Evolutionary conservation across 2,113 vertebrate species (phyloP).

Genomic region (Phoenicopterus ruber): DNA sequence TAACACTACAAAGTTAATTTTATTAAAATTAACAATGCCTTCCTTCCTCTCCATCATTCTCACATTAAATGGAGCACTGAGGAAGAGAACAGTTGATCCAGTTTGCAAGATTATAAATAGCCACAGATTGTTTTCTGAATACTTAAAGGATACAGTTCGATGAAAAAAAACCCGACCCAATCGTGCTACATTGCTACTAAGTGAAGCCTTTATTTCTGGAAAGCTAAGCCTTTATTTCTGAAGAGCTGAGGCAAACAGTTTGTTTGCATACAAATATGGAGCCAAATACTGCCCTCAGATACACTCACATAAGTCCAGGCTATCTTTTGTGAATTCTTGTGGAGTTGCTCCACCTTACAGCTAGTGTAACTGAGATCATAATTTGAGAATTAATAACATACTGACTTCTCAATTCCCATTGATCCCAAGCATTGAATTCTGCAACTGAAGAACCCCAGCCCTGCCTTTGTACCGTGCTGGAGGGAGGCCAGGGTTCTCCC

Average conservation of each 20-base stretch:
- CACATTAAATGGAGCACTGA: neutral
- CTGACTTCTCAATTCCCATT: neutral
- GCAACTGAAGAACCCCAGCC: neutral
- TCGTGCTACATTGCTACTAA: neutral
- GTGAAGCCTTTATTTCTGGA: neutral
- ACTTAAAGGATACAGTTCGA: neutral
- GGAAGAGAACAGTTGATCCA: neutral
- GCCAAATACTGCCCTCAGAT: neutral
- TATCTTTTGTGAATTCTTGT: neutral
- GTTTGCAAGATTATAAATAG: neutral
- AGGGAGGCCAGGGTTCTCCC: neutral
- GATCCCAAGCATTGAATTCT: neutral
- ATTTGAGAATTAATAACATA: neutral
- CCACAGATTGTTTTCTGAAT: neutral
- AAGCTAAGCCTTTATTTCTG: neutral
- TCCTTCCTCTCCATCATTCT: neutral
- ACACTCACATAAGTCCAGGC: neutral
- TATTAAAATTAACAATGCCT: slow-evolving; percentile 45
- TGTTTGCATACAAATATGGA: neutral
- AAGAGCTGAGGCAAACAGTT: neutral
- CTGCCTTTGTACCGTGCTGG: neutral
- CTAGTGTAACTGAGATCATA: neutral
- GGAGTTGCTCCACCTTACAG: neutral
- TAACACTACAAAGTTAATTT: slow-evolving; percentile 45
- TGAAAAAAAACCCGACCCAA: too few species aligned